Evolutionary conservation across 1,140 invertebrate species (phyloP).

Genomic region (Aphaenogaster rudis): DNA sequence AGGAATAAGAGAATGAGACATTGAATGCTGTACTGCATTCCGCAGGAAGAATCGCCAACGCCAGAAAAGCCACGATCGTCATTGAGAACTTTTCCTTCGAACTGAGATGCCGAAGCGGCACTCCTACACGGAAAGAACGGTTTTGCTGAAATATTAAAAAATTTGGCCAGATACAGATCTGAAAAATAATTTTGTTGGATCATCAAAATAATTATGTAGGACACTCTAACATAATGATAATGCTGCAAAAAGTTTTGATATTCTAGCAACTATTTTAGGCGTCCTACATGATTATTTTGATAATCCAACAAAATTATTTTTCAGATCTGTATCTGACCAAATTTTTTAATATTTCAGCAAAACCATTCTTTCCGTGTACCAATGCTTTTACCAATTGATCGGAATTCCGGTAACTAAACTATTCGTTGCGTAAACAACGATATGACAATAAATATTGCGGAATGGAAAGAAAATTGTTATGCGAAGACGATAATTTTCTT

Average conservation of each 20-base stretch:
- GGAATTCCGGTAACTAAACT: neutral
- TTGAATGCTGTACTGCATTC: neutral
- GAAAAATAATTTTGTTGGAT: no score
- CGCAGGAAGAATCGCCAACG: neutral
- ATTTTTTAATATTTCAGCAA: no score
- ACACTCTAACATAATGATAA: no score
- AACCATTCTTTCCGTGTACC: no score
- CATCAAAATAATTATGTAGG: no score
- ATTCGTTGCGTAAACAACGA: slow-evolving; percentile 14
- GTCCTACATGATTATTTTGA: no score
- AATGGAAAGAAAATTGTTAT: neutral
- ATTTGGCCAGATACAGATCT: no score
- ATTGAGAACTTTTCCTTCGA: neutral
- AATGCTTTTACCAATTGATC: neutral
- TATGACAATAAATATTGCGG: neutral
- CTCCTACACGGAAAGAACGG: neutral
- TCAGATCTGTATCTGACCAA: no score
- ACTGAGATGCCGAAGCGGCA: neutral
- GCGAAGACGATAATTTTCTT: neutral
- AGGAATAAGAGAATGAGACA: neutral
- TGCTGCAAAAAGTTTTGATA: no score
- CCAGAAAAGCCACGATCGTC: neutral
- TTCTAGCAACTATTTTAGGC: no score
- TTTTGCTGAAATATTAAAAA: no score
- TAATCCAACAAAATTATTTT: no score